Base-by-base conservation (phyloP, 2,113 vertebrate genomes). In the Capricornis sumatraensis region DNA sequence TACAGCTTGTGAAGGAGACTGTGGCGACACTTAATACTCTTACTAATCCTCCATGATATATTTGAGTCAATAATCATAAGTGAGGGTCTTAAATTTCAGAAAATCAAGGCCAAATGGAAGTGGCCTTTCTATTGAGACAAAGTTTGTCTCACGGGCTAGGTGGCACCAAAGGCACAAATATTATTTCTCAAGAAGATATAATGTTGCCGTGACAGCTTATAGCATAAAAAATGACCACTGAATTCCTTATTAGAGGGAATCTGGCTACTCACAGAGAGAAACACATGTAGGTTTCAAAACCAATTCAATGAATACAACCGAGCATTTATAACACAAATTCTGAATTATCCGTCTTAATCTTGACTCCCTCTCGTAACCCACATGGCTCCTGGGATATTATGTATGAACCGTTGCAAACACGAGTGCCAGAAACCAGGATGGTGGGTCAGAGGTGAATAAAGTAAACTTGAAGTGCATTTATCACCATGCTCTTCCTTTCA, bases 51-150 rank as follows among this genome's bases (percentile, higher is more conserved):
- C 92, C 76, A 62, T 10, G 52, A 89, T 13, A 53, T 14, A 36
- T 47, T 4, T 53, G 52, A 84, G 33, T 74, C 71, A 19, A 57
- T 85, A 78, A 79, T 82, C 52, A 40, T 30, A 82, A 87, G 45
- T 4, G 36, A 93, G 33, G 67, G 30, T 92, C 90, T 95, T 94
- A 92, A n/a, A 88, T 94, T 90, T 91, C 93, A 88, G 64, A 92
- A 93, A 36, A 52, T 76, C 19, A 50, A 89, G 43, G 43, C 36
- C 17, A 23, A 64, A 40, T 5, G 30, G 33, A 96, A 92, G 47
- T 16, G 21, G 50, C 7, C 62, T 96, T 93, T 88, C 64, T 50
- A 71, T 60, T 14, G 27, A 30, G 27, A 81, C 71, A 52, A 89
- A 96, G 45, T 91, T 67, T 81, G 62, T 67, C 74, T 96, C 94